Evolutionary conservation across 1,140 invertebrate species (phyloP).

Genomic region (Bombus sylvicola): DNA sequence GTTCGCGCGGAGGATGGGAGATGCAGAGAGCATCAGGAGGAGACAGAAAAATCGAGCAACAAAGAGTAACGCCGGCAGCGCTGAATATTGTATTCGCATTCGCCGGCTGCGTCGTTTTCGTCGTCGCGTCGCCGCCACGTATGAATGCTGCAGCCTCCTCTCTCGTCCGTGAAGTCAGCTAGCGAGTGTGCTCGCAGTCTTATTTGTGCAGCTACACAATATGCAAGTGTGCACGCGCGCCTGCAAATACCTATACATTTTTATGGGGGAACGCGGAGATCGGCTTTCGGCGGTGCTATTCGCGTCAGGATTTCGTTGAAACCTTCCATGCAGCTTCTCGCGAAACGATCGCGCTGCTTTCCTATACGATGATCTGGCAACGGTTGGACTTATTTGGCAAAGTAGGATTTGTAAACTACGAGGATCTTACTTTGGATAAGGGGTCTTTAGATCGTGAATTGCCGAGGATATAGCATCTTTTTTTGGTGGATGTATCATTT

Average conservation of each 20-base stretch:
- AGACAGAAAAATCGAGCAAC: constrained; percentile 67
- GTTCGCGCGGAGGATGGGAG: neutral
- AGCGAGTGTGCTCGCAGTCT: neutral
- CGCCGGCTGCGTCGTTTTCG: constrained; percentile 42
- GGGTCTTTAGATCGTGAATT: neutral
- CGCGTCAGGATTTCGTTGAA: neutral
- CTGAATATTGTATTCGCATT: constrained; percentile 67
- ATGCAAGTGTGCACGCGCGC: constrained; percentile 19
- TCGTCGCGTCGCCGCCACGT: constrained; percentile 23
- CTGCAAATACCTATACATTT: constrained; percentile 19
- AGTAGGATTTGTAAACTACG: neutral
- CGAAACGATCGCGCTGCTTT: neutral
- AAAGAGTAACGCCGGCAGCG: constrained; percentile 56
- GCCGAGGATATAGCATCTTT: neutral
- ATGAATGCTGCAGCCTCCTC: constrained; percentile 39
- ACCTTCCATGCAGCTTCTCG: neutral
- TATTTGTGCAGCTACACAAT: constrained; percentile 51
- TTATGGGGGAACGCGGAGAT: constrained; percentile 32
- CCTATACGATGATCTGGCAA: neutral
- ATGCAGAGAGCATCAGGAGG: constrained; percentile 40
- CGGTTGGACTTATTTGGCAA: neutral
- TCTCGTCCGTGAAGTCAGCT: neutral
- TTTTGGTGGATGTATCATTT: too few relatives aligned
- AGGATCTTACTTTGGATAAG: neutral
- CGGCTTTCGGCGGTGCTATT: constrained; percentile 23